Base-by-base conservation (phyloP, 1,140 invertebrate genomes). In the Rhyzopertha dominica region DNA sequence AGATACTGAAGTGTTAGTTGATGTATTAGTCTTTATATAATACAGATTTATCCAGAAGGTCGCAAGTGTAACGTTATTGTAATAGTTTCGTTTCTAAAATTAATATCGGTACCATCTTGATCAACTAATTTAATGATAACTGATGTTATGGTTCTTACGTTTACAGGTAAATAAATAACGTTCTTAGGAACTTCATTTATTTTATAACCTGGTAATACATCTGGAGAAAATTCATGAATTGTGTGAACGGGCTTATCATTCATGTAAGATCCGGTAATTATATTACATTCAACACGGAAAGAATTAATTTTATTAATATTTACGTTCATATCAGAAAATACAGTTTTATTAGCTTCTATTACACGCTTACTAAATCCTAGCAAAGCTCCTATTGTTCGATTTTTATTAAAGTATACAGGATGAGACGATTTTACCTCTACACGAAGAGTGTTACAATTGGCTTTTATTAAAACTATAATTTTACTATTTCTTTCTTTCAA, bases 101-200 rank as follows among this genome's bases (percentile, higher is more conserved):
- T 53, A 16, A 54, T 38, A 8, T 56, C 25, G 24, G 49, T 19
- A 18, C 51, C 54, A 40, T 58, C 51, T 54, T 59, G 56, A 53
- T 62, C 48, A 14, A 51, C 38, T 18, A 64, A 32, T 30, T 38
- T 40, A 18, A 59, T 12, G n/a, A 42, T 34, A 18, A 62, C 32
- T 34, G 52, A 12, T 34, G 43, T 42, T 42, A 61, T 57, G 36
- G 18, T 28, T 3, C 37, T 46, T 2, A 43, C 43, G 26, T 49
- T 60, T 10, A 66, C 44, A 39, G 49, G 61, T 42, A 63, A 43
- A 55, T 65, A 67, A 47, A 65, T 67, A 23, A 65, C 50, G 19
- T 58, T 51, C 5, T n/a, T 18, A 9, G 58, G 56, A 20, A 28
- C 43, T 58, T 65, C 56, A 8, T 53, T 41, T 16, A 62, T 58